phyloP scores from a whole-genome alignment of 2,113 vertebrate species.

The Miniopterus natalensis region DNA sequence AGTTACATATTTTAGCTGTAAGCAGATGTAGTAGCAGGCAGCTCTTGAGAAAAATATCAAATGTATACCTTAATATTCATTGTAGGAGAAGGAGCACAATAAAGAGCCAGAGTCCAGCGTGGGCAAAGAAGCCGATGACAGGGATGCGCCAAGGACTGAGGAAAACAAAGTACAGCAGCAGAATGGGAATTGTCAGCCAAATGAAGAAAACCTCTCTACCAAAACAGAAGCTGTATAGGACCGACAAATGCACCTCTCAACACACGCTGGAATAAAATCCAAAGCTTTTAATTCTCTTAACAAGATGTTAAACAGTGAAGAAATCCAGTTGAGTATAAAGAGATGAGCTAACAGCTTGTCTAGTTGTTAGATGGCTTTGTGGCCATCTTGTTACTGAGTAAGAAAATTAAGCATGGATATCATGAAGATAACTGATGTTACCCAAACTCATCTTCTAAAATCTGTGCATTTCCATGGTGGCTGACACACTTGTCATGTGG shows the following conservation, averaged over 20 bases:
- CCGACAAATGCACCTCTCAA: conserved; percentile 34
- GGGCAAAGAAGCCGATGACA: conserved; percentile 87
- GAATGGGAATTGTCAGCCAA: conserved; percentile 93
- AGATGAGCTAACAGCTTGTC: conserved; percentile 79
- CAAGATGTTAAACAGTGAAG: conserved; percentile 83
- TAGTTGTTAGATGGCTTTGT: conserved; percentile 81
- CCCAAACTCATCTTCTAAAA: conserved; percentile 83
- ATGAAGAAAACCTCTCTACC: conserved; percentile 86
- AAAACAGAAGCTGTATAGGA: conserved; percentile 86
- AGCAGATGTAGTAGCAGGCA: not conserved
- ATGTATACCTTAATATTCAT: conserved; percentile 74
- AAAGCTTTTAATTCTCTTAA: conserved; percentile 85
- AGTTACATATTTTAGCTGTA: not conserved
- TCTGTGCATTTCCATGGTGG: conserved; percentile 85
- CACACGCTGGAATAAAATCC: conserved; percentile 80
- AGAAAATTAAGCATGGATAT: conserved; percentile 79
- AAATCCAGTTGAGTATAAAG: conserved; percentile 73
- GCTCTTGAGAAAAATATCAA: conserved; percentile 21
- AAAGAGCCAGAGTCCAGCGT: conserved; percentile 87
- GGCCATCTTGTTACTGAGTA: conserved; percentile 84
- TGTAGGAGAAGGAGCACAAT: conserved; percentile 87
- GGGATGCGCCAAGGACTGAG: conserved; percentile 86
- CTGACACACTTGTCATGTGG: conserved; percentile 82
- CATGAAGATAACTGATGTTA: conserved; percentile 82
- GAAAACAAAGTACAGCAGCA: conserved; percentile 89